Evolutionary conservation across 1,140 invertebrate species (phyloP).

Genomic region (Drosophila arizonae): DNA sequence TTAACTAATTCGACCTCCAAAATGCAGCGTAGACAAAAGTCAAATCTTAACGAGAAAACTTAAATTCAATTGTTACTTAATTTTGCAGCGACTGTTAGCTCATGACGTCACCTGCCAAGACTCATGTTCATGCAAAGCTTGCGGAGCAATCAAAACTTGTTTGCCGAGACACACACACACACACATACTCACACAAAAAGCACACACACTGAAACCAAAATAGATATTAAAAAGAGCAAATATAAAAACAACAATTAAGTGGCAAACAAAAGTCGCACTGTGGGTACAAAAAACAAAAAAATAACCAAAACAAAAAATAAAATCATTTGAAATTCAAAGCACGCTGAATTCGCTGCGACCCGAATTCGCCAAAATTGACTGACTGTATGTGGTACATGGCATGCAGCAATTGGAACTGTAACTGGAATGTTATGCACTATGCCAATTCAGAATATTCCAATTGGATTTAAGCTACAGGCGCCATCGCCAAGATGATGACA

Average conservation of each 20-base stretch:
- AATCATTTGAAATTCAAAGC: slow-evolving; percentile 54
- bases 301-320: slow-evolving; percentile 21
- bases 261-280: slow-evolving; percentile 62
- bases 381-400: slow-evolving; percentile 9
- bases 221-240: slow-evolving; percentile 28
- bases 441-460: slow-evolving; percentile 46
- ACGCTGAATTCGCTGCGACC: slow-evolving; percentile 26
- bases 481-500: slow-evolving; percentile 56
- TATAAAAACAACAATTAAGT: slow-evolving; percentile 56
- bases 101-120: slow-evolving; percentile 60
- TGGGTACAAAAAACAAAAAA: slow-evolving; percentile 23
- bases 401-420: slow-evolving; percentile 41
- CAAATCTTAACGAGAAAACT: slow-evolving; percentile 45
- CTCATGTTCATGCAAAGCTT: slow-evolving; percentile 52
- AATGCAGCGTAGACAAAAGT: slow-evolving; percentile 19
- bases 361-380: slow-evolving; percentile 26
- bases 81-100: slow-evolving; percentile 30
- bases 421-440: slow-evolving; percentile 52
- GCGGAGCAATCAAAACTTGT: slow-evolving; percentile 75
- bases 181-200: slow-evolving; percentile 48
- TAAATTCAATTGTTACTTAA: slow-evolving; percentile 71
- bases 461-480: slow-evolving; percentile 16
- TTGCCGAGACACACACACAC: slow-evolving; percentile 51
- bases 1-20: slow-evolving; percentile 62
- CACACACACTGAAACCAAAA: slow-evolving; percentile 35